These are phyloP conservation scores for Donacobius atricapilla DNA, from an alignment of 2,113 vertebrate species.

Conservation along the genomic window DNA sequence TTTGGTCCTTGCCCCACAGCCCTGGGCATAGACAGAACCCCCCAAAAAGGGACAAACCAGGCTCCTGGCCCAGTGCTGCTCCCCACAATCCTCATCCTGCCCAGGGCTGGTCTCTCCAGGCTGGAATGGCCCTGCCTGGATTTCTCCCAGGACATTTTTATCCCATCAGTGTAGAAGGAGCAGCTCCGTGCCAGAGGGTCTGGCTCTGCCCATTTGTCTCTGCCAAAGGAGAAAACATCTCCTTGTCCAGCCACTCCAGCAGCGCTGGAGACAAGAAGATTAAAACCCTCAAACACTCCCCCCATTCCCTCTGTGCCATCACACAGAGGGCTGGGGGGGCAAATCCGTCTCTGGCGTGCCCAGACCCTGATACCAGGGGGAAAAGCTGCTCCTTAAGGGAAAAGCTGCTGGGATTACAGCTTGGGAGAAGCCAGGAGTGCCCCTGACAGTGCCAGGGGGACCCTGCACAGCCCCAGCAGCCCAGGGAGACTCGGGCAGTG, in stretches of 20 bases:
- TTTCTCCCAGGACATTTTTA: not conserved
- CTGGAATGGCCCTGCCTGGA: not conserved
- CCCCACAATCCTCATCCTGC: not conserved
- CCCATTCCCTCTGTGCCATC: not conserved
- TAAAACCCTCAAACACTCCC: not conserved
- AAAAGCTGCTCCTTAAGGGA: not conserved
- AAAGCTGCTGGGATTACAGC: not conserved
- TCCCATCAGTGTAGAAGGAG: not conserved
- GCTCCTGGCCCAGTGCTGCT: accelerated
- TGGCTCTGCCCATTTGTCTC: slow-evolving; percentile 24
- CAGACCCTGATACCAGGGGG: accelerated
- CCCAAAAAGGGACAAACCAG: accelerated
- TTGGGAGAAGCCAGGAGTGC: not conserved
- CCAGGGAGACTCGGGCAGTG: not conserved
- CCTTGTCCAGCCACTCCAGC: not conserved
- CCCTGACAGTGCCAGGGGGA: not conserved
- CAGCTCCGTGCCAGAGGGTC: not conserved
- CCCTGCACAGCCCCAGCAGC: not conserved
- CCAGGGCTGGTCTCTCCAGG: not conserved
- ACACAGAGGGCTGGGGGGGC: too few relatives aligned
- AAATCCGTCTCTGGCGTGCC: not conserved
- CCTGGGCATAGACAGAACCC: not conserved
- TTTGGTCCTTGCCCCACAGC: not conserved
- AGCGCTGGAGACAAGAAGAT: not conserved
- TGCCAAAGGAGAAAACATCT: slow-evolving; percentile 24